These are phyloP conservation scores for Triops cancriformis DNA, from an alignment of 1,140 invertebrate species.

Conservation along the genomic window DNA sequence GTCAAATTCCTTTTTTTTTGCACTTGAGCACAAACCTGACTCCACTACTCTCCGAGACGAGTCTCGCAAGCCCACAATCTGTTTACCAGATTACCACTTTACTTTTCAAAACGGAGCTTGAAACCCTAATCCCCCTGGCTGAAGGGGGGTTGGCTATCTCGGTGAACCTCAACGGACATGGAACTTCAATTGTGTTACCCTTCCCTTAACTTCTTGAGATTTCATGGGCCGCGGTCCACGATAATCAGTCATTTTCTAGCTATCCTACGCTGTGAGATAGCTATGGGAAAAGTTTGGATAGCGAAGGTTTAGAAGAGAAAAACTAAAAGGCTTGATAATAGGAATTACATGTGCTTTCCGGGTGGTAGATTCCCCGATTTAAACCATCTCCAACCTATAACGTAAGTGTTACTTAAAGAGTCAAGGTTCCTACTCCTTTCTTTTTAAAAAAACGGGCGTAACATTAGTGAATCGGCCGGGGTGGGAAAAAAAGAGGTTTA, in stretches of 20 bases:
- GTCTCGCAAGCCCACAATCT: neutral
- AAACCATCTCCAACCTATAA: neutral
- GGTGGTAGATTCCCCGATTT: neutral
- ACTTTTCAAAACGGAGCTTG: neutral
- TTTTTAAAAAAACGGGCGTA: neutral
- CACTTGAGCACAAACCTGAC: too few relatives aligned
- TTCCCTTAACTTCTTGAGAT: neutral
- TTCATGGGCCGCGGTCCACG: neutral
- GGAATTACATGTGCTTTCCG: neutral
- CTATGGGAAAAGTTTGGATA: neutral
- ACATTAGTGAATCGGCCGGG: neutral
- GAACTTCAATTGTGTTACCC: neutral
- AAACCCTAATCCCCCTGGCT: neutral
- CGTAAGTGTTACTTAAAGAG: neutral
- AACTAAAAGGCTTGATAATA: neutral
- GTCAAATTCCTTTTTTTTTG: too few relatives aligned
- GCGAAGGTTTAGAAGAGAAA: neutral
- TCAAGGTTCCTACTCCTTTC: neutral
- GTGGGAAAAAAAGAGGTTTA: neutral
- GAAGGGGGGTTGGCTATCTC: neutral
- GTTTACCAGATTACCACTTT: neutral
- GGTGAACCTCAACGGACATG: neutral
- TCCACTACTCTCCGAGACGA: neutral
- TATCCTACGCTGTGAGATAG: neutral
- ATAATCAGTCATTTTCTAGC: neutral